Base-by-base conservation (phyloP, 2,888 invertebrate genomes). In the Eupelmus urozonus region DNA sequence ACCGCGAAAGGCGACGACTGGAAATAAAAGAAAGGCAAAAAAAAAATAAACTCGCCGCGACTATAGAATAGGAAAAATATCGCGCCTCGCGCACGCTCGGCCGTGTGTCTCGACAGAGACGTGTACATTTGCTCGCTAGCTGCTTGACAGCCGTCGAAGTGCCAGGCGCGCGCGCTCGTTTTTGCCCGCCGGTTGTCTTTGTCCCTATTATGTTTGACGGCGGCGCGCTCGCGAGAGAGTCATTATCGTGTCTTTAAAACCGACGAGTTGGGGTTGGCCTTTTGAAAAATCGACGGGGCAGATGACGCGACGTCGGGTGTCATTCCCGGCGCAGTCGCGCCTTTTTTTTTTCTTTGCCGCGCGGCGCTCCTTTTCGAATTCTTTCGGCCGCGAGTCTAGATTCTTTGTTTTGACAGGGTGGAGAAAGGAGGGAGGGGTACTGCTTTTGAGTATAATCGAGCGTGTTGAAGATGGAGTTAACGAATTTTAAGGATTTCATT, bases 161-260 rank as follows among this genome's bases (percentile, higher is more conserved):
- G 57, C 42, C 45, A 27, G 25, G 23, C 27, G 23, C 59, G 20
- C 40, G 23, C 51, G 57, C 25, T 45, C 59, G 25, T 60, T 34
- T 71, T 70, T 49, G 11, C 29, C 27, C 34, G n/a, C 13, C 9
- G 3, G 3, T 34, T 34, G 27, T 34, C 65, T 70, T 71, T 76
- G 63, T 63, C 20, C 57, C 49, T 20, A 62, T 57, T 55, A 70
- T 69, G 75, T 34, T 75, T 55, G 60, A 40, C 60, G 51, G n/a
- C 34, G n/a, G 16, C 71, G 23, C 34, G 34, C 7, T 27, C 53
- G 42, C 40, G 23, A 57, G 55, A 16, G 34, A 42, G 71, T 76
- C 76, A 76, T 76, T 76, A 76, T 73, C 67, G 67, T 25, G 65
- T 67, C 78, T 62, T 78, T 69, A 55, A 67, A 66, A 69, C 2